Conservation (phyloP, 2,888 invertebrate species). For the Eurytoma californica region DNA sequence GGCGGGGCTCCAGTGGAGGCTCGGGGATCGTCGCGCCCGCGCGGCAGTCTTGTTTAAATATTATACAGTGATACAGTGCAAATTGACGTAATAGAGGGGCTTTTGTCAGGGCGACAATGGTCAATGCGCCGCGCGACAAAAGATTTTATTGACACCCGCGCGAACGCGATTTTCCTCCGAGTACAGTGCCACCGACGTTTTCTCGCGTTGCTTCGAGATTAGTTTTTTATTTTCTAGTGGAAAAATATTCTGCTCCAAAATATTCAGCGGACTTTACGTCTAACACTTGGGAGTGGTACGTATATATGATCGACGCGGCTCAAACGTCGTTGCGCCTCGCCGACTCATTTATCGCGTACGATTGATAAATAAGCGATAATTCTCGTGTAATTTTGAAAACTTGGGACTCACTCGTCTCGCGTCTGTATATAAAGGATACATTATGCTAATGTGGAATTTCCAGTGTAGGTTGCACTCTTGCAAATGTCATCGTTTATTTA, state of each 20-base stretch:
- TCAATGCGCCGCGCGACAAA: neutral
- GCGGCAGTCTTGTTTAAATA: neutral
- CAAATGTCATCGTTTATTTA: too few species aligned
- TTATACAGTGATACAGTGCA: neutral
- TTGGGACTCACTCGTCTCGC: neutral
- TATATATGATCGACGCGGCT: neutral
- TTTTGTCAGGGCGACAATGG: neutral
- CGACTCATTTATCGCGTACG: conserved; percentile 1
- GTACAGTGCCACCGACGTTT: neutral
- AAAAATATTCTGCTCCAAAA: neutral
- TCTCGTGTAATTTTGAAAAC: neutral
- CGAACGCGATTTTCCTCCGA: neutral
- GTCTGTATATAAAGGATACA: neutral
- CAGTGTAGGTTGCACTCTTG: too few species aligned
- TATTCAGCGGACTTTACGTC: neutral
- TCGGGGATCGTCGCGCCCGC: neutral
- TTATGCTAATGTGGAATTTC: neutral
- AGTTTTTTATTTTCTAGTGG: neutral
- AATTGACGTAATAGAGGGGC: neutral
- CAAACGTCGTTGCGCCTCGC: neutral
- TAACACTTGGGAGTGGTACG: too few species aligned
- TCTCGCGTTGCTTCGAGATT: too few species aligned
- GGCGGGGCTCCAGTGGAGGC: neutral
- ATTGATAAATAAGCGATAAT: neutral
- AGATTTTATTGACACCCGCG: neutral